Evolutionary conservation across 2,113 vertebrate species (phyloP), one percentile per base, ranked within the genome.

Genomic region (Cynoglossus semilaevis): DNA sequence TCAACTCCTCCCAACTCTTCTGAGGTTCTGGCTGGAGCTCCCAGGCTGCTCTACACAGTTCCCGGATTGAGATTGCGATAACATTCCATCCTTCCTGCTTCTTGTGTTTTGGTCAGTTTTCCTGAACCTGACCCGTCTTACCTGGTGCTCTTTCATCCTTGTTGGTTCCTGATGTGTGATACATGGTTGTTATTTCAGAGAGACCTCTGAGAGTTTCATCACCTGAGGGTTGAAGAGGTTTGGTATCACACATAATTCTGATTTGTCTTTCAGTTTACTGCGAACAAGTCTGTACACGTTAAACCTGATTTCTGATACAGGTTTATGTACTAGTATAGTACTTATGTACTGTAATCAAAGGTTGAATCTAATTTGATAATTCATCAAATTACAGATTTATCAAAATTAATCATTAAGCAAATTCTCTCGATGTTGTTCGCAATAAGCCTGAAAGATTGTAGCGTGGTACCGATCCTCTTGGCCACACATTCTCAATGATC

Each of bases 1-100:
- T 7, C 48, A 38, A 51, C 58, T 61, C 52, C 29, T 50, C 41
- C 58, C 43, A 63, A 37, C 69, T 68, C 22, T 62, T 69, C 69
- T 57, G 58, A 48, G 37, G 51, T 59, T 58, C 42, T 52, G 41
- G 60, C 67, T 38, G 62, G 43, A 50, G 60, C 44, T 52, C 60
- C 63, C 45, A 14, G 52, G 72, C 54, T 58, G 70, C 54, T 76
- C 62, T 58, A 35, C 37, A 10, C 37, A 38, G 37, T 38, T 38
- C 37, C 8, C 37, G 37, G 14, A 29, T 15, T 59, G 40, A 74
- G 43, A 67, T 67, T 57, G 63, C 45, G 55, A 58, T 63, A 58
- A 57, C 49, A n/a, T 70, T 62, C 54, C 51, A 53, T 46, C 51
- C 10, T 44, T 14, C 40, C 57, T 64, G 45, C 58, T 41, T 9